Conservation (phyloP, 1,140 invertebrate species). For the Bombus soroeensis region DNA sequence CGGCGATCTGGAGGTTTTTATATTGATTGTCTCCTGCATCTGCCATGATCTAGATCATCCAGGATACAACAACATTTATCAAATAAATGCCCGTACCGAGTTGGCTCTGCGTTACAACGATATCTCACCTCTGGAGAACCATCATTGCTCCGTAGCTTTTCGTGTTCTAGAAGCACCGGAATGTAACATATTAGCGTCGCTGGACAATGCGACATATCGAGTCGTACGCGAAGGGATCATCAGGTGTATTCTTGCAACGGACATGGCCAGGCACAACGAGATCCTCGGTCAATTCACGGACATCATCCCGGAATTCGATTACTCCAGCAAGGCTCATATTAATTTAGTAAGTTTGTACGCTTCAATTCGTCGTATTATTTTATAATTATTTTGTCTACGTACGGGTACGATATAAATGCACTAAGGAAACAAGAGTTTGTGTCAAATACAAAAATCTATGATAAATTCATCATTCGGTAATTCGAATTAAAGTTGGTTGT, state of each 20-base stretch:
- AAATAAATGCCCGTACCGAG: conserved; percentile 94
- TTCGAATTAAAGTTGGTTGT: not conserved
- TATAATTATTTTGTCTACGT: too few relatives aligned
- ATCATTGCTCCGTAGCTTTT: conserved; percentile 94
- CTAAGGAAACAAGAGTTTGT: too few relatives aligned
- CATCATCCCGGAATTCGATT: conserved; percentile 88
- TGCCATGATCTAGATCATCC: conserved; percentile 97
- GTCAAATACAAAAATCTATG: too few relatives aligned
- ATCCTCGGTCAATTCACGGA: conserved; percentile 91
- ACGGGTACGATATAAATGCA: too few relatives aligned
- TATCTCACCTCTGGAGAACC: conserved; percentile 94
- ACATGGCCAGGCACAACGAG: conserved; percentile 95
- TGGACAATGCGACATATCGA: conserved; percentile 85
- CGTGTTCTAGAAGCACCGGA: conserved; percentile 90
- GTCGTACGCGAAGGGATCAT: conserved; percentile 91
- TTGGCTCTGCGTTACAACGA: conserved; percentile 94
- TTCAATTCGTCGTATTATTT: not conserved
- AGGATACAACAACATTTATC: conserved; percentile 95
- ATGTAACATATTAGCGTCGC: conserved; percentile 90
- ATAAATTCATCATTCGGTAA: not conserved
- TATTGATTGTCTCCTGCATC: conserved; percentile 92
- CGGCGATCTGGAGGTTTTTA: conserved; percentile 89
- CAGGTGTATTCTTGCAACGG: conserved; percentile 92
- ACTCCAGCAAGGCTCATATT: conserved; percentile 89
- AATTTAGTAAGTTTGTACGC: conserved; percentile 87